Base-by-base conservation (phyloP, 2,888 invertebrate genomes). In the Melinaea menophilus region DNA sequence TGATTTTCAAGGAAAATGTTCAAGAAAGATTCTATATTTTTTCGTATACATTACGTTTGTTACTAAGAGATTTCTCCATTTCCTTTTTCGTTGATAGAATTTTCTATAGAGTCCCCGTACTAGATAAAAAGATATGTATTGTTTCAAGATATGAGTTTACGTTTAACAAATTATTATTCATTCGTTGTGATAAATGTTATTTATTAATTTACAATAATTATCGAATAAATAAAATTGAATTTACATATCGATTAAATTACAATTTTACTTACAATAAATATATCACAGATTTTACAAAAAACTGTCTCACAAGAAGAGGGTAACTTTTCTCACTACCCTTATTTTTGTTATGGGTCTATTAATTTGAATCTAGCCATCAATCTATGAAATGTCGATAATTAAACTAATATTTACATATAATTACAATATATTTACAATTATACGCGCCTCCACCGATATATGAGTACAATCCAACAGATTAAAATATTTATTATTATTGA, bases 241-340 rank as follows among this genome's bases (percentile, higher is more conserved):
- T 77, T 83, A 82, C 79, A 82, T 71, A 72, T 74, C 68, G 68
- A 75, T 77, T 80, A 84, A 69, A 79, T 79, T 88, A 88, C 86
- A 89, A 79, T 67, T 70, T 75, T 81, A 82, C 88, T 90, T 90
- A 90, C 81, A 86, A 87, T 90, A 90, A 88, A 90, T 90, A 90
- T 90, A 90, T 90, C 90, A 90, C 90, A 90, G 90, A 90, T 87
- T 86, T 84, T 88, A 90, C 88, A 89, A 86, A 84, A 82, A 77
- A 66, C 69, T 81, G 79, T 78, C 74, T 77, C 73, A 79, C 72
- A 68, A 73, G 70, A 65, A 59, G 37, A 48, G 61, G 60, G 41
- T 56, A 56, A 56, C 37, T 75, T 71, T 72, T 71, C 72, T 75
- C 62, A 63, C 65, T 54, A 68, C 73, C 68, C 69, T 73, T 72